These are phyloP conservation scores for Enteromius paludinosus DNA, from an alignment of 2,797 vertebrate species.

Conservation along the genomic window DNA sequence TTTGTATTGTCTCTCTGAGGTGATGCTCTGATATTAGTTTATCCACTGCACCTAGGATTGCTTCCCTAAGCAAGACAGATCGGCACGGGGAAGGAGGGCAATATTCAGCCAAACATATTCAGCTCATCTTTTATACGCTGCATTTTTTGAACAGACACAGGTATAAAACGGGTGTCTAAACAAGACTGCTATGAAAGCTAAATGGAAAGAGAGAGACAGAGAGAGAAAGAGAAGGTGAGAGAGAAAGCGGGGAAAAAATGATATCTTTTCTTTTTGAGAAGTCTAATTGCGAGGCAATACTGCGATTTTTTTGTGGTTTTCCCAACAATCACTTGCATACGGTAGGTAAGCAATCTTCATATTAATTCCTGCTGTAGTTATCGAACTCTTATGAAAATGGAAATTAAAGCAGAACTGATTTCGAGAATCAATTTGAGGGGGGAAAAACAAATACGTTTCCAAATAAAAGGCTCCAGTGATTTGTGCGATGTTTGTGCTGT, in stretches of 20 bases:
- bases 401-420: constrained; percentile 78
- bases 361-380: constrained; percentile 73
- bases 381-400: constrained; percentile 74
- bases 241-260: constrained; percentile 71
- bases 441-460: constrained; percentile 67
- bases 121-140: constrained; percentile 92
- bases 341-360: constrained; percentile 72
- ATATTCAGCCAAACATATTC: constrained; percentile 93
- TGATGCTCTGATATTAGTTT: constrained; percentile 99
- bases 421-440: constrained; percentile 75
- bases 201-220: constrained; percentile 60
- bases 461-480: constrained; percentile 80
- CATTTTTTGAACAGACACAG: constrained; percentile 81
- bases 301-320: constrained; percentile 69
- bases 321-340: constrained; percentile 67
- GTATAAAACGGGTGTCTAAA: constrained; percentile 66
- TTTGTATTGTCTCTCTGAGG: constrained; percentile 98
- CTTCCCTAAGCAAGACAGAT: constrained; percentile 96
- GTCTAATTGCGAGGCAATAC: constrained; percentile 78
- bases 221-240: constrained; percentile 57
- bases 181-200: constrained; percentile 38
- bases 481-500: constrained; percentile 69
- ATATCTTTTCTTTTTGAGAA: constrained; percentile 68
- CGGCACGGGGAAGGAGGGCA: constrained; percentile 93
- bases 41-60: constrained; percentile 94